These are phyloP conservation scores for Ardeotis arabs DNA, from an alignment of 2,113 vertebrate genomes.

Conservation along the genomic window DNA sequence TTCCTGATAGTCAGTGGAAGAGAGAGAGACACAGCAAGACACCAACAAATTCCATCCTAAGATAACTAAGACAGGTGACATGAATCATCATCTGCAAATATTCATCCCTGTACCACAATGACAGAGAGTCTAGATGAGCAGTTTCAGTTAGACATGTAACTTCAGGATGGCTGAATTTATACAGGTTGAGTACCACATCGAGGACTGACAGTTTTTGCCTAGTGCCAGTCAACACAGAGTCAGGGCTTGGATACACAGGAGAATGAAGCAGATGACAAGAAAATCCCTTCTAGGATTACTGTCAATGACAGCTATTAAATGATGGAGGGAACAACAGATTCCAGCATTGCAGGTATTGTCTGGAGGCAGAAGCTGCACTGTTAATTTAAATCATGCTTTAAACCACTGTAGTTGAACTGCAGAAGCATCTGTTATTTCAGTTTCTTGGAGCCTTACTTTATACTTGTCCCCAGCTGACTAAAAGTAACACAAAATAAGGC, in stretches of 20 bases:
- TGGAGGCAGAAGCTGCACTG: not conserved
- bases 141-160: not conserved
- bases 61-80: not conserved
- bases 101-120: not conserved
- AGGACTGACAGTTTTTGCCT: constrained; percentile 8
- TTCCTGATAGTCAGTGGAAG: not conserved
- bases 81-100: not conserved
- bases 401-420: not conserved
- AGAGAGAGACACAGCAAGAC: not conserved
- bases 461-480: not conserved
- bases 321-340: constrained; percentile 5
- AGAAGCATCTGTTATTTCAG: not conserved
- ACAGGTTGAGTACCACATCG: not conserved
- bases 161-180: not conserved
- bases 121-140: not conserved
- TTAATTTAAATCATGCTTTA: constrained; percentile 27
- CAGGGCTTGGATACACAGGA: not conserved
- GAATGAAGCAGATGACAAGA: constrained; percentile 10
- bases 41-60: not conserved
- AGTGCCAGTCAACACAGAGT: constrained; percentile 6
- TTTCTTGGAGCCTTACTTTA: constrained; percentile 10
- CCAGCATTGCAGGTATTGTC: not conserved
- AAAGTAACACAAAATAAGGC: constrained; percentile 9
- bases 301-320: constrained; percentile 33
- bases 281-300: constrained; percentile 35